A percentile compares a stretch with the other conserved stretches of the same genome.
These are phyloP conservation scores for Bettongia penicillata DNA, from an alignment of 2,113 vertebrate genomes.

Conservation along the genomic window DNA sequence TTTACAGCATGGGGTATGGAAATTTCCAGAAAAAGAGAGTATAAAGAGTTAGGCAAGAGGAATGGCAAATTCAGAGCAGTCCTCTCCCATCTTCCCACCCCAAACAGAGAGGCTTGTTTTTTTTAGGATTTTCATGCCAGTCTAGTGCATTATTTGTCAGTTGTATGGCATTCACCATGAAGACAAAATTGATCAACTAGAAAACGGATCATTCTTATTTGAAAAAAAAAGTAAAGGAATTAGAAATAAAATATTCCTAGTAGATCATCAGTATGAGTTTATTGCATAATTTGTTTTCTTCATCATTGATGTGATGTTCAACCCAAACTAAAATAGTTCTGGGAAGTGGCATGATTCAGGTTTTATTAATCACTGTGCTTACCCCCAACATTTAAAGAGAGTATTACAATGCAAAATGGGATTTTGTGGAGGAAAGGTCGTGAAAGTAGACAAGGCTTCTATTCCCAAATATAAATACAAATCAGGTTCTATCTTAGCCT, in stretches of 20 bases:
- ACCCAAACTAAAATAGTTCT: constrained; percentile 51
- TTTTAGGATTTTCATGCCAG: too few relatives aligned
- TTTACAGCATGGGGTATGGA: too few relatives aligned
- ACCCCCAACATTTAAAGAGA: constrained; percentile 58
- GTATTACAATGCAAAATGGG: constrained; percentile 45
- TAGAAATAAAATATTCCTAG: not conserved
- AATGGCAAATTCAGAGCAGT: too few relatives aligned
- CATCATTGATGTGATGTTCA: not conserved
- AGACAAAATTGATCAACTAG: too few relatives aligned
- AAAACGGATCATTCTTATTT: too few relatives aligned
- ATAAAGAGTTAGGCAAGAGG: too few relatives aligned
- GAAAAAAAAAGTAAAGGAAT: not conserved
- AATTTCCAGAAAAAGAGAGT: too few relatives aligned
- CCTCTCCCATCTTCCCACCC: too few relatives aligned
- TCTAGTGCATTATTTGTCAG: too few relatives aligned
- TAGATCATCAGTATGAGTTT: not conserved
- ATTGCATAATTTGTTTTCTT: constrained; percentile 14
- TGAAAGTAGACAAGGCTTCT: not conserved
- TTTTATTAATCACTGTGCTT: constrained; percentile 57
- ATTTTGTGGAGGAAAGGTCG: constrained; percentile 26
- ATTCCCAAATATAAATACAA: constrained; percentile 66
- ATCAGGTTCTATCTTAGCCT: constrained; percentile 60
- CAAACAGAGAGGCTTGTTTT: too few relatives aligned
- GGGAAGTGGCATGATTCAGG: constrained; percentile 50
- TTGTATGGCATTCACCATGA: too few relatives aligned